Evolutionary conservation across 2,888 invertebrate genomes (phyloP), one percentile per base, ranked within the genome.

Genomic region (Ametastegia equiseti): DNA sequence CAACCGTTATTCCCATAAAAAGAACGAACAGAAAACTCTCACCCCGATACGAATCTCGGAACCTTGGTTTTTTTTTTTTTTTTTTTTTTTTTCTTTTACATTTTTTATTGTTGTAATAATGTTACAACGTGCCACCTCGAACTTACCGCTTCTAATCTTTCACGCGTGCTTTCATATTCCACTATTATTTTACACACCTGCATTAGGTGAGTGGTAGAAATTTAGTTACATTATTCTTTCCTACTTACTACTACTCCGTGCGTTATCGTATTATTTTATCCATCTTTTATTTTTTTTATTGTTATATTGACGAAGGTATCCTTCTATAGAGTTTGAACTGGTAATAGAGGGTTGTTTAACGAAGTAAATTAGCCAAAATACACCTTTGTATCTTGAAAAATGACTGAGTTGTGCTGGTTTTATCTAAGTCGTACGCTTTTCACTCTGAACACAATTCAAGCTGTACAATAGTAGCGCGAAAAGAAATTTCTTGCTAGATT

Each of bases 1-100:
- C 60, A 60, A 60, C 45, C 60, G 78, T 78, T 78, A 63, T 78
- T 57, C 27, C 19, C 60, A 60, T 63, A 78, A 60, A 78, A n/a
- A n/a, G n/a, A n/a, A 78, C 57, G 63, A 78, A 75, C 75, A 33
- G 75, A 75, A 50, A 63, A 60, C 15, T 78, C 63, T 63, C 60
- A 27, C 42, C n/a, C 30, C 60, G 78, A 78, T 78, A 60, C 60
- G 23, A 78, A 78, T 78, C 78, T 78, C 23, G 36, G 27, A 33
- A 9, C 33, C 23, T 42, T 36, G 36, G 36, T 65, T 65, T 39
- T 65, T 23, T n/a, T 36, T 3, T 3, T 65, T 9, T 36, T 15
- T 36, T 36, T 45, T n/a, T 23, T 33, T 54, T 19, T 75, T 54
- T 75, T 75, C 33, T 54, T 19, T 19, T n/a, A 33, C 11, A 19